Evolutionary conservation across 2,113 vertebrate genomes (phyloP), one percentile per base, ranked within the genome.

Genomic region (Monarcha castaneiventris): DNA sequence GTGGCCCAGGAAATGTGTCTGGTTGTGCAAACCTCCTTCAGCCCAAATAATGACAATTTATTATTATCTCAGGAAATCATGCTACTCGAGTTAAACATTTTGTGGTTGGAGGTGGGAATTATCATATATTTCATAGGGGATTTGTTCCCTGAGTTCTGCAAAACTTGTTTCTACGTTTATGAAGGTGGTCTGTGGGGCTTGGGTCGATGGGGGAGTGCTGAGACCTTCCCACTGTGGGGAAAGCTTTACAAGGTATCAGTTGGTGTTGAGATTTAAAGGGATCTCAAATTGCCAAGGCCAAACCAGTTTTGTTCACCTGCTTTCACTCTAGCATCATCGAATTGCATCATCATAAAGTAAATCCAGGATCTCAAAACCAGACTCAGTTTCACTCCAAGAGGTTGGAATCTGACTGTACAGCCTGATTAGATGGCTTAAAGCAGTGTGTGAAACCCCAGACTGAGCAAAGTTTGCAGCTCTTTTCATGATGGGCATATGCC

Each of bases 281-380:
- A 48, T 78, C 62, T 75, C 61, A 48, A 0, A 75, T 89, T 78
- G 35, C 33, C 25, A 23, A 21, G 61, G 68, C 35, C 78, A 77
- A 58, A 29, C 5, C 30, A 48, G 33, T 72, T 80, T 16, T 41
- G 14, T n/a, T 76, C 67, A 16, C 19, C 63, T 73, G 54, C 9
- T 82, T 75, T 90, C 41, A 27, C 6, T 13, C 16, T 21, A 62
- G 16, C 19, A 52, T 54, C 33, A 11, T 12, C 0, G 0, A 37
- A 78, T 25, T 55, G 51, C 29, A 80, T 46, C 51, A 32, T 35
- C 35, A 48, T 16, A 6, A 90, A 68, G 8, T 29, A 68, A 85
- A 88, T 23, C 15, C 17, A 20, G 58, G 58, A n/a, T 61, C 62
- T 83, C 54, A 54, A 46, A 82, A 62, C 15, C 27, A 32, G 46